Evolutionary conservation across 2,888 invertebrate species (phyloP), one percentile per base, ranked within the genome.

Genomic region (Alloplasta piceator): DNA sequence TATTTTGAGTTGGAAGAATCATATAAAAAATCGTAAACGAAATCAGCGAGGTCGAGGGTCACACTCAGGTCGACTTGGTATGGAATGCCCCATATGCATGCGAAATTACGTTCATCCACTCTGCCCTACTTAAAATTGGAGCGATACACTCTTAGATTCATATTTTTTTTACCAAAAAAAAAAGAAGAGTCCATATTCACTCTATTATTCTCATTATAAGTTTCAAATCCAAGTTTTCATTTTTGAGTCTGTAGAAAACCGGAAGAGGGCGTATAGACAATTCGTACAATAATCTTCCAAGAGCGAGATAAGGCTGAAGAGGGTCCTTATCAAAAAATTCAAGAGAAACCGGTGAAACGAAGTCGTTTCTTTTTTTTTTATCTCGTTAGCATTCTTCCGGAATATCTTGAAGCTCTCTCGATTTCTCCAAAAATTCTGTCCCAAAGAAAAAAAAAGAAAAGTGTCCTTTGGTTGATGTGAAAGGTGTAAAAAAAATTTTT

Each of bases 241-340:
- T 26, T 26, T 26, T 26, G 26, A n/a, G n/a, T n/a, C n/a, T n/a
- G n/a, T n/a, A n/a, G n/a, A 26, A 26, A 26, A 1, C 26, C 26
- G 26, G 26, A 26, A 26, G 1, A 26, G 26, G 26, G n/a, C 12
- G 12, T 50, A 50, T 50, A 52, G 12, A 5, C 6, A 5, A 14
- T 12, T 52, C 12, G 6, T 52, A 14, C 14, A 14, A 52, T 14
- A 12, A 52, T 52, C 14, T 52, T 6, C 48, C 48, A n/a, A 48
- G 16, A 10, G n/a, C n/a, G 64, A 48, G 46, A 48, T 64, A 64
- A 0, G 48, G n/a, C 26, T 26, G 26, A 12, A 12, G 16, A 50
- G n/a, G 12, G 50, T n/a, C 58, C 52, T 74, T 55, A 71, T 64
- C 50, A 52, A 48, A 70, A 79, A 64, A 50, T 68, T 50, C 5